Evolutionary conservation across 1,140 invertebrate species (phyloP).

Genomic region (Ladona fulva): DNA sequence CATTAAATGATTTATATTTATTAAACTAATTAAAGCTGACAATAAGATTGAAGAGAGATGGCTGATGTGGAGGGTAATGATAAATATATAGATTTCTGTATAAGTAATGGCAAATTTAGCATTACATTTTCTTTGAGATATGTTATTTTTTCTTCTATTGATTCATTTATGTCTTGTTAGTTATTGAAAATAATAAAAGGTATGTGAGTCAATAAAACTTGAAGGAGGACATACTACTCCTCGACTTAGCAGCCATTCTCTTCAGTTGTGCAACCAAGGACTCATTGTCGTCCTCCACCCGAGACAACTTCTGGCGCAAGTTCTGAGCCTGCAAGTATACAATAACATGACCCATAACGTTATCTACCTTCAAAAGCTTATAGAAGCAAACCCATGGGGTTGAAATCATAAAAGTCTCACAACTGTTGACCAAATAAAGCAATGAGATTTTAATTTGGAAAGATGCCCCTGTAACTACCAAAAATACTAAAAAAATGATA

Average conservation of each 20-base stretch:
- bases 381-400: no score
- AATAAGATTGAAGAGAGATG: background rate
- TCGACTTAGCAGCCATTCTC: conserved; percentile 80
- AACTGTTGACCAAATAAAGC: no score
- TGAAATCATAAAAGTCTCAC: no score
- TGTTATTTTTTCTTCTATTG: no score
- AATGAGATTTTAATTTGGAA: no score
- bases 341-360: conserved; percentile 14
- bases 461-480: no score
- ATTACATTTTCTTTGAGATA: no score
- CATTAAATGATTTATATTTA: no score
- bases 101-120: background rate
- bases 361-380: no score
- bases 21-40: no score
- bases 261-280: conserved; percentile 82
- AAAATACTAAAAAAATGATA: no score
- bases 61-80: background rate
- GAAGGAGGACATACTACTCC: conserved; percentile 45
- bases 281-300: conserved; percentile 90
- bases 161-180: background rate
- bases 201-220: background rate
- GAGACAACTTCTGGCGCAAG: conserved; percentile 73
- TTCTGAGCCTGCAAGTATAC: conserved; percentile 59
- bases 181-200: background rate
- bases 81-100: background rate